Conservation (phyloP, 2,888 invertebrate genomes). For the Drepanosiphum platanoidis region DNA sequence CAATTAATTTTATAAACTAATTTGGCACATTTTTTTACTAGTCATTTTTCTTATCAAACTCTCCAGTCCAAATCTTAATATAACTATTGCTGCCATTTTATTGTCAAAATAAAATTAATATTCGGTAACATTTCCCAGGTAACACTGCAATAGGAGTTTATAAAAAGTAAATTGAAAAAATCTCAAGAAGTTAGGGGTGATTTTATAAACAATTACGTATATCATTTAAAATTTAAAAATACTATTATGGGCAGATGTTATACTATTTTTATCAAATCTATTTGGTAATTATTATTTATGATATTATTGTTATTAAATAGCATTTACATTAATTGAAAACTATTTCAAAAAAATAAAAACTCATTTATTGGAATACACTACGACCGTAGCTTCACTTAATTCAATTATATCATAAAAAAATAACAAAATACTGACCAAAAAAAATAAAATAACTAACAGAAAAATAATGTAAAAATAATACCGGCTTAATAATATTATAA, state of each 20-base stretch:
- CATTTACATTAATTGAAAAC: neutral
- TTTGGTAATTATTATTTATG: neutral
- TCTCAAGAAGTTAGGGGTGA: neutral
- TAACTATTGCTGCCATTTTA: neutral
- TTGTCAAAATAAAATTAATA: neutral
- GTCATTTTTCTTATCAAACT: no score
- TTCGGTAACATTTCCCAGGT: neutral
- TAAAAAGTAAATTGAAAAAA: neutral
- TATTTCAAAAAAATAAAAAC: neutral
- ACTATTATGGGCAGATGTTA: no score
- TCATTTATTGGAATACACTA: neutral
- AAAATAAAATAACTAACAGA: neutral
- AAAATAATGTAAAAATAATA: no score
- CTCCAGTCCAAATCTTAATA: neutral
- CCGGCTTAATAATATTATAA: no score
- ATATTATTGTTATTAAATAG: no score
- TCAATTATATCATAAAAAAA: neutral
- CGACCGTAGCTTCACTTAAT: neutral
- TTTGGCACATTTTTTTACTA: no score
- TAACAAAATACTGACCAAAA: neutral
- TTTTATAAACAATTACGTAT: neutral
- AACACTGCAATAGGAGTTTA: neutral
- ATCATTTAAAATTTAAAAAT: no score
- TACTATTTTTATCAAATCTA: neutral
- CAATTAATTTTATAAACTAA: neutral